Evolutionary conservation across 1,140 invertebrate genomes (phyloP), one percentile per base, ranked within the genome.

Genomic region (Batillaria attramentaria): DNA sequence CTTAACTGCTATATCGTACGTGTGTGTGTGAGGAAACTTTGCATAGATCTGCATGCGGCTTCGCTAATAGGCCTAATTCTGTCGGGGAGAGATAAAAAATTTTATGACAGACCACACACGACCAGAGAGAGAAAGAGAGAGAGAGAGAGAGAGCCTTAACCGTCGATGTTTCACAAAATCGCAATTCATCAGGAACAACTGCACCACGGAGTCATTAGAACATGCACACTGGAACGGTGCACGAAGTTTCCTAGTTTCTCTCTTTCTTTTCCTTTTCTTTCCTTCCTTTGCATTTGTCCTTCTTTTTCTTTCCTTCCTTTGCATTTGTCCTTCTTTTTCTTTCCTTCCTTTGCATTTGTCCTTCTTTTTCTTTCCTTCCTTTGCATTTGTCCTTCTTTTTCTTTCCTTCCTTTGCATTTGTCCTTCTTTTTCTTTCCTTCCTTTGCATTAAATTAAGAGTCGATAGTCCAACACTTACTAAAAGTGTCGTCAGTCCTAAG

Each of bases 61-160:
- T 28, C 24, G 24, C 57, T 60, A 60, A 60, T 60, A 60, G 31
- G 57, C 6, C 57, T 60, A 8, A 60, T 60, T 60, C 57, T 60
- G 57, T 60, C 57, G 31, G 31, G 57, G 24, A 28, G 24, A 10
- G 57, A 60, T 60, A 60, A 60, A 60, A 50, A 60, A 8, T 6
- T 60, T 60, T 60, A 60, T 60, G 57, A 60, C 57, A 28, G 57
- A 60, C 57, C 57, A 60, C 57, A 60, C 57, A n/a, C 57, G 24
- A 8, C 10, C 41, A 33, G 24, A 60, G 57, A 6, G 24, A 60
- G 57, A 60, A 24, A 60, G 57, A 60, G 24, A 60, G 24, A n/a
- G 8, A 60, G 24, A 6, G 24, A 60, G 24, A 60, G 24, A 10
- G 24, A 60, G n/a, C n/a, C n/a, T n/a, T n/a, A n/a, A n/a, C n/a